Evolutionary conservation across 2,113 vertebrate species (phyloP), one percentile per base, ranked within the genome.

Genomic region (Nycticorax nycticorax): DNA sequence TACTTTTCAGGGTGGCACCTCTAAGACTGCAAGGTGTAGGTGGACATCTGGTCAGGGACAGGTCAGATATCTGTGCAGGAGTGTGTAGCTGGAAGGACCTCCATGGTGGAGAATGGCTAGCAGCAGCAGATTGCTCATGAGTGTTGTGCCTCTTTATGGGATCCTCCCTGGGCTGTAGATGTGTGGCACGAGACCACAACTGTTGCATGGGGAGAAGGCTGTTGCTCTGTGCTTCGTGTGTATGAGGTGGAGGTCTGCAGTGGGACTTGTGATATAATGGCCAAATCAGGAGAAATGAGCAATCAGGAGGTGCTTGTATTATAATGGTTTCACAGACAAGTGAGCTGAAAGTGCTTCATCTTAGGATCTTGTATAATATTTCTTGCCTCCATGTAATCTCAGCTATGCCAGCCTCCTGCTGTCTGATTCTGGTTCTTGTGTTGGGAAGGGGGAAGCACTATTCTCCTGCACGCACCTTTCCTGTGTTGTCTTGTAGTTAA

Each of bases 221-320:
- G 21, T 10, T 59, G 26, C 5, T 69, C 66, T 75, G 43, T 1
- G 0, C 15, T 53, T 57, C 6, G 1, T 5, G 15, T 5, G 0
- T n/a, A 9, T 8, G 13, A 30, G 39, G 23, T 1, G 4, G 57
- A 77, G 24, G 7, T 5, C 13, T 50, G 43, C 2, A 3, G 6
- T 1, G 3, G 5, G 9, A 24, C 17, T 52, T 7, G 0, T 11
- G 37, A 22, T 43, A 48, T 10, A 33, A 53, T 20, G 23, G 37
- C 23, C 43, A 72, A 63, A 72, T 37, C 2, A 3, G 20, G n/a
- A 69, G 66, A 43, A 71, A 56, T 43, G 8, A 62, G 17, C 4
- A 35, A 23, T 16, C 20, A 8, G 2, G 74, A 63, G 33, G 12
- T 47, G 26, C 41, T 52, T 52, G 14, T 73, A 8, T n/a, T 43